Evolutionary conservation across 2,888 invertebrate species (phyloP).

Genomic region (Elegia similella): DNA sequence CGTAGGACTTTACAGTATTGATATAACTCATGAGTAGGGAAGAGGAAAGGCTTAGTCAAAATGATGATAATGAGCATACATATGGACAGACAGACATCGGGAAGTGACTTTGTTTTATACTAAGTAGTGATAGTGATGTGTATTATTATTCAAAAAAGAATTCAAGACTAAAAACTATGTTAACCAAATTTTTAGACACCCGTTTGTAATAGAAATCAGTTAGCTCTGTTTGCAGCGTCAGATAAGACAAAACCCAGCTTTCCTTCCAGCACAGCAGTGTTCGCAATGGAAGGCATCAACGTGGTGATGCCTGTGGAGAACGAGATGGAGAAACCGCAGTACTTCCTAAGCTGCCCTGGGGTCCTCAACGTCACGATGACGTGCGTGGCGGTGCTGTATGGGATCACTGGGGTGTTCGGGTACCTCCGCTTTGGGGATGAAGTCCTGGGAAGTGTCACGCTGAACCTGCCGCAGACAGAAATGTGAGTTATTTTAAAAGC

Average conservation of each 20-base stretch:
- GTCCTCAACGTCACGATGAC: slow-evolving; percentile 93
- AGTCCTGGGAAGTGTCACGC: slow-evolving; percentile 88
- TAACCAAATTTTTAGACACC: too few species aligned
- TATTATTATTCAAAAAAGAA: too few species aligned
- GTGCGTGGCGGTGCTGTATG: slow-evolving; percentile 88
- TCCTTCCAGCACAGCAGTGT: slow-evolving; percentile 15
- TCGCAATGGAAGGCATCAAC: slow-evolving; percentile 6
- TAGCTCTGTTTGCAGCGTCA: too few species aligned
- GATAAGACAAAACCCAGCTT: neutral
- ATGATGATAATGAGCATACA: too few species aligned
- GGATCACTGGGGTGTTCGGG: slow-evolving; percentile 92
- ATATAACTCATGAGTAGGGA: too few species aligned
- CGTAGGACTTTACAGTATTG: too few species aligned
- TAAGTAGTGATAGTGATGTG: too few species aligned
- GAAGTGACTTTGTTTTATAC: too few species aligned
- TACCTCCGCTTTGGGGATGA: slow-evolving; percentile 90
- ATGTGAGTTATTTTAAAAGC: slow-evolving; percentile 82
- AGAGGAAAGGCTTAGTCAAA: too few species aligned
- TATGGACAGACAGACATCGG: too few species aligned
- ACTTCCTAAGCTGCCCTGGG: slow-evolving; percentile 90
- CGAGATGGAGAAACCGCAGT: slow-evolving; percentile 90
- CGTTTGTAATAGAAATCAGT: too few species aligned
- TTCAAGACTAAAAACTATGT: too few species aligned
- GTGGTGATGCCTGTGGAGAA: slow-evolving; percentile 63
- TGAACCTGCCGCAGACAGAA: slow-evolving; percentile 87